These are phyloP conservation scores for Centrocercus urophasianus DNA, from an alignment of 2,113 vertebrate species.

Conservation along the genomic window DNA sequence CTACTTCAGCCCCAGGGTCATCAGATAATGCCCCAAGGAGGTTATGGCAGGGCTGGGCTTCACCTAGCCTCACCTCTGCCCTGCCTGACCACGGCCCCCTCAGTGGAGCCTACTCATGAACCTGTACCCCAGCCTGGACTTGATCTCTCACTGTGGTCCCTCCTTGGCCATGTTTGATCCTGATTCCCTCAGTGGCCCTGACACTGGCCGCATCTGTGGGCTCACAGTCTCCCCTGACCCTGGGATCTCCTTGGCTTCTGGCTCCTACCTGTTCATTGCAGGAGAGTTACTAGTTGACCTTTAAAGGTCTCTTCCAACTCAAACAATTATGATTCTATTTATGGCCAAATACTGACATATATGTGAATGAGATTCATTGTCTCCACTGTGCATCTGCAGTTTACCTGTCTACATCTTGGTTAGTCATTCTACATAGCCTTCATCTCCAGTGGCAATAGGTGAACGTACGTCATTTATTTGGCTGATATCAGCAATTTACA, in stretches of 20 bases:
- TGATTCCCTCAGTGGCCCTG: neutral
- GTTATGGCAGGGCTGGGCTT: fast-evolving
- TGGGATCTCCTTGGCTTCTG: fast-evolving
- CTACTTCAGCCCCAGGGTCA: neutral
- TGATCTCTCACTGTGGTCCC: neutral
- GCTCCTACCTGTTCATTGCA: neutral
- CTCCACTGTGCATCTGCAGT: neutral
- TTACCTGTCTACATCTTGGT: neutral
- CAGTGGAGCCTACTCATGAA: fast-evolving
- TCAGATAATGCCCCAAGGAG: neutral
- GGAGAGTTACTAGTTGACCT: too few species aligned
- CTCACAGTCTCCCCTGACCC: neutral
- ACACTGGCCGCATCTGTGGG: neutral
- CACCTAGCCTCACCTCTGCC: neutral
- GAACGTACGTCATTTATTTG: neutral
- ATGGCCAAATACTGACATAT: neutral
- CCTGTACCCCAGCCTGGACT: fast-evolving
- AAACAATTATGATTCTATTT: neutral
- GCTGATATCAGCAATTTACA: neutral
- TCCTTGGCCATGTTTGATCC: neutral
- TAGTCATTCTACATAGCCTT: neutral
- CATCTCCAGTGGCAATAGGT: neutral
- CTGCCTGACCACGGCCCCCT: neutral
- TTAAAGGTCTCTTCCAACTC: too few species aligned
- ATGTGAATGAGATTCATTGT: neutral